Conservation (phyloP, 2,797 vertebrate species). For the Gila robusta region DNA sequence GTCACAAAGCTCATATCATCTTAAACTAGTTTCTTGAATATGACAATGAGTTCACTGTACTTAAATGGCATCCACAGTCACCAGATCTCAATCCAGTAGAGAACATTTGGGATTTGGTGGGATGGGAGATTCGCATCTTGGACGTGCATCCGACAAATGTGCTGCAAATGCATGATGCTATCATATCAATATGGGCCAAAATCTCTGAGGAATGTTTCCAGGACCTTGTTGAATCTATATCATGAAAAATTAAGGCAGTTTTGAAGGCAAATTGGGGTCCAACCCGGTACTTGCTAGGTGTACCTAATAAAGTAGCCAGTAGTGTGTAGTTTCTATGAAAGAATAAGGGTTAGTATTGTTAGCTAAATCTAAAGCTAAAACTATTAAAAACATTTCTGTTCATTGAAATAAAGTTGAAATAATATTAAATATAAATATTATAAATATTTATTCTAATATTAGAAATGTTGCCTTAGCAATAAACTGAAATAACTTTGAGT, state of each 20-base stretch:
- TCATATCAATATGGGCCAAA: too few species aligned
- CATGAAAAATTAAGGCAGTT: background rate
- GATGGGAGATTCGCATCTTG: background rate
- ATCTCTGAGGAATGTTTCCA: too few species aligned
- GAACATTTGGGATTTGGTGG: background rate
- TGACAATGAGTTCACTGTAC: background rate
- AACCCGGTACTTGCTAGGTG: background rate
- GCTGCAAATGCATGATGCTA: too few species aligned
- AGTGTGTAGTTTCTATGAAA: background rate
- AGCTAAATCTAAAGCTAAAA: background rate
- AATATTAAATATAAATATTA: background rate
- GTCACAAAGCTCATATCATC: slow-evolving; percentile 28
- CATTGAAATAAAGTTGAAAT: background rate
- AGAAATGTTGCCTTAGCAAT: background rate
- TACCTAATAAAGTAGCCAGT: background rate
- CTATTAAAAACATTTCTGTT: background rate
- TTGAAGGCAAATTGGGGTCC: background rate
- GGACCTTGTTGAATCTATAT: too few species aligned
- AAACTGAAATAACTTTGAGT: background rate
- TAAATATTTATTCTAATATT: too few species aligned
- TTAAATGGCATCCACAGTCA: background rate
- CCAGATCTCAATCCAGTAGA: background rate
- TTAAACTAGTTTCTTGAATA: background rate
- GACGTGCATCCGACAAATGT: too few species aligned
- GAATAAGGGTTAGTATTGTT: background rate